Conservation (phyloP, 1,140 invertebrate genomes). For the Diorhabda elongata region DNA sequence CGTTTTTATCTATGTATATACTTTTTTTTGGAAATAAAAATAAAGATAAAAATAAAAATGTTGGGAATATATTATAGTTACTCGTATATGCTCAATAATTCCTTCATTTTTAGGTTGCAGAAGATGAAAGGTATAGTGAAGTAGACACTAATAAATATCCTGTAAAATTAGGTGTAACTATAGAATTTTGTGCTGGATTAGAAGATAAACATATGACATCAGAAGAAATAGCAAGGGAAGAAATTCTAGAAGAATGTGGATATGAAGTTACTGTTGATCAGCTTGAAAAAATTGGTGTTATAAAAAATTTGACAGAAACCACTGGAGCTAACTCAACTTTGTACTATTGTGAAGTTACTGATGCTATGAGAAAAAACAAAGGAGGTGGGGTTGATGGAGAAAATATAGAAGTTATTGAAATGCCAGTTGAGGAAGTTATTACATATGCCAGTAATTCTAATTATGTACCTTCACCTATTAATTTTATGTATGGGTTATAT, state of each 20-base stretch:
- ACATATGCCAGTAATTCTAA: slow-evolving; percentile 61
- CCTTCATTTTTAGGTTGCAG: slow-evolving; percentile 30
- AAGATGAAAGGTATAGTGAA: slow-evolving; percentile 47
- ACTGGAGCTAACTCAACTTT: slow-evolving; percentile 71
- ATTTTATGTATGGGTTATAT: slow-evolving; percentile 73
- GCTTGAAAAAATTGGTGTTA: slow-evolving; percentile 57
- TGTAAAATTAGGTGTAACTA: slow-evolving; percentile 67
- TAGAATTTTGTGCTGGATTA: slow-evolving; percentile 94
- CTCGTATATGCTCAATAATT: too few relatives aligned
- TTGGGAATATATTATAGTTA: too few relatives aligned
- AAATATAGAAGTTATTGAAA: slow-evolving; percentile 80
- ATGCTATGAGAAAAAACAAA: slow-evolving; percentile 72
- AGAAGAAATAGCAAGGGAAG: slow-evolving; percentile 78
- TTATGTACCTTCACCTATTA: slow-evolving; percentile 66
- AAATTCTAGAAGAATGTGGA: slow-evolving; percentile 92
- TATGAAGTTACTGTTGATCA: slow-evolving; percentile 74
- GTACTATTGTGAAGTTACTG: slow-evolving; percentile 89
- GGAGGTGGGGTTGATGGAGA: slow-evolving; percentile 49
- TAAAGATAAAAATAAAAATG: too few relatives aligned
- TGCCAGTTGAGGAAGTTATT: slow-evolving; percentile 68
- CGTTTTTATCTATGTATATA: too few relatives aligned
- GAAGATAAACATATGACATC: slow-evolving; percentile 79
- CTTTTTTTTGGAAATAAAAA: too few relatives aligned
- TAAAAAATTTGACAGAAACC: slow-evolving; percentile 72
- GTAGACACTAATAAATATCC: slow-evolving; percentile 73